Percentiles rank a stretch among this genome's conserved stretches.
These are phyloP conservation scores for Capitella teleta DNA, from an alignment of 1,140 invertebrate species.

Conservation along the genomic window DNA sequence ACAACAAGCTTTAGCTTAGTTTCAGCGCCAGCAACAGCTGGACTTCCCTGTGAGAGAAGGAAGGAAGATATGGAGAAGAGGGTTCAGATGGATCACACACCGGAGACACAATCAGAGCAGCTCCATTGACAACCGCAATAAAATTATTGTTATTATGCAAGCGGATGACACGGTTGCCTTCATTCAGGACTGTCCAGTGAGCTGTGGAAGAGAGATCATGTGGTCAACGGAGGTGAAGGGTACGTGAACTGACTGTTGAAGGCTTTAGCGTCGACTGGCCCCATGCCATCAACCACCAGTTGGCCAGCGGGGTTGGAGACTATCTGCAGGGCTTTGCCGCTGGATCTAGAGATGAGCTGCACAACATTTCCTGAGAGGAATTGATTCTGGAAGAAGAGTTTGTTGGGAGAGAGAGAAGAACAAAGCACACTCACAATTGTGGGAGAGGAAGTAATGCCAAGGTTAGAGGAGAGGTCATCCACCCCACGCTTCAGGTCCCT, in stretches of 20 bases:
- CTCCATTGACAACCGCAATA: conserved; percentile 26
- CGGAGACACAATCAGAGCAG: conserved; percentile 19
- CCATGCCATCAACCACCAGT: conserved; percentile 24
- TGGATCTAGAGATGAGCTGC: conserved; percentile 24
- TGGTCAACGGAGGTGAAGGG: neutral
- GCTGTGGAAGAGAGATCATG: conserved; percentile 17
- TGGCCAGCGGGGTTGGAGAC: conserved; percentile 17
- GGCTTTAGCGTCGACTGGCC: conserved; percentile 14
- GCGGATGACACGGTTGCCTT: conserved; percentile 29
- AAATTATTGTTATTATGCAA: conserved; percentile 39
- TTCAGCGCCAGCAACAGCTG: conserved; percentile 19
- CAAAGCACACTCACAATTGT: too few relatives aligned
- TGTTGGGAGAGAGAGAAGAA: too few relatives aligned
- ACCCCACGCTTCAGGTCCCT: too few relatives aligned
- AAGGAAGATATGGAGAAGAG: neutral
- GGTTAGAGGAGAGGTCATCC: too few relatives aligned
- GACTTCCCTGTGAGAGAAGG: neutral
- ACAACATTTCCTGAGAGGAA: conserved; percentile 26
- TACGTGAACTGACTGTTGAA: neutral
- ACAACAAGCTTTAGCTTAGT: conserved; percentile 26
- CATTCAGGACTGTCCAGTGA: conserved; percentile 31
- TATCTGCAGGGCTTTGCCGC: conserved; percentile 23
- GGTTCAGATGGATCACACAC: conserved; percentile 18
- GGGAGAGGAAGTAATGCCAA: too few relatives aligned
- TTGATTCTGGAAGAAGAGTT: conserved; percentile 17